phyloP scores from a whole-genome alignment of 2,113 vertebrate species.

The Cephalopterus ornatus region DNA sequence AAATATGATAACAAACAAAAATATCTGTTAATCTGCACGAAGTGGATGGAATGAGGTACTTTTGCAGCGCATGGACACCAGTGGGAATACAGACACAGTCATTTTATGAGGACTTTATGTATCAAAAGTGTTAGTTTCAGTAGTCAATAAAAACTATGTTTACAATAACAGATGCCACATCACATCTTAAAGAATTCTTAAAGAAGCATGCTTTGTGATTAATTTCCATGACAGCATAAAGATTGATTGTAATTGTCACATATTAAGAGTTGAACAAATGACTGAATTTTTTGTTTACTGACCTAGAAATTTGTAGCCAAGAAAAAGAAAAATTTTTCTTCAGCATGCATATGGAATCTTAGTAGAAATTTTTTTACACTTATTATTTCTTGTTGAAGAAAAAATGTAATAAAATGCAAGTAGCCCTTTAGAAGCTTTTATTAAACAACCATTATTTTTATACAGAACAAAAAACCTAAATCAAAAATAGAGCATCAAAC shows the following conservation, averaged over 20 bases:
- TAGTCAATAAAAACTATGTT: background rate
- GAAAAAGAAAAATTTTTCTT: background rate
- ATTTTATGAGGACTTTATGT: background rate
- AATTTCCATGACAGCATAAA: background rate
- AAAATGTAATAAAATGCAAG: background rate
- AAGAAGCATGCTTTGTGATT: background rate
- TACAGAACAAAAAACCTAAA: background rate
- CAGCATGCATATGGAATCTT: background rate
- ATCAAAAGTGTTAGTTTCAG: background rate
- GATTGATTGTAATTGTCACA: background rate
- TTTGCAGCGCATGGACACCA: background rate
- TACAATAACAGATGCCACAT: background rate
- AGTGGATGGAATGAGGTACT: background rate
- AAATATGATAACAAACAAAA: background rate
- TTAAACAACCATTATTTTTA: background rate
- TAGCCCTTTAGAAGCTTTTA: background rate
- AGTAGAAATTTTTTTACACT: background rate
- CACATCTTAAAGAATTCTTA: background rate
- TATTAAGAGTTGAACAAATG: background rate
- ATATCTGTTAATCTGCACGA: background rate
- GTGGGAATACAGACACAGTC: background rate
- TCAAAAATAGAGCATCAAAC: background rate
- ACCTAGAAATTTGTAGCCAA: background rate
- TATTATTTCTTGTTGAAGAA: background rate
- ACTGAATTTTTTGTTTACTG: background rate